These are phyloP conservation scores for Amphipyra tragopoginis DNA, from an alignment of 2,888 invertebrate genomes.

Conservation along the genomic window DNA sequence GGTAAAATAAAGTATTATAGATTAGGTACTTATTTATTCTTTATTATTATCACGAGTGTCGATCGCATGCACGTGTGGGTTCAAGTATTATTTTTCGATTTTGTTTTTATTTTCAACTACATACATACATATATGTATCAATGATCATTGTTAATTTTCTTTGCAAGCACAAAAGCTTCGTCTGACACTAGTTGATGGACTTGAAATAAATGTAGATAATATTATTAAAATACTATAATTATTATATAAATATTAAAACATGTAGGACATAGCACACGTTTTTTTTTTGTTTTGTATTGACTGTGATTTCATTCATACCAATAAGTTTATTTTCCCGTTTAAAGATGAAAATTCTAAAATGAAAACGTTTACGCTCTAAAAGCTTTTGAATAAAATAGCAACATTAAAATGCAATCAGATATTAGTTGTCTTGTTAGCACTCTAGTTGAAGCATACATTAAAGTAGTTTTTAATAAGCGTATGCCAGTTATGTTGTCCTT, in stretches of 20 bases:
- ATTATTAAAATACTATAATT: constrained; percentile 31
- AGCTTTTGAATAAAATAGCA: constrained; percentile 21
- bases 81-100: constrained; percentile 74
- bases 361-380: neutral
- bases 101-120: constrained; percentile 61
- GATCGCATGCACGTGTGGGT: constrained; percentile 89
- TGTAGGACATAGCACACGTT: constrained; percentile 50
- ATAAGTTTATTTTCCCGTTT: constrained; percentile 1
- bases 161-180: constrained; percentile 76
- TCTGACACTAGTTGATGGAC: constrained; percentile 64
- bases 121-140: constrained; percentile 51
- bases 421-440: neutral
- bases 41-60: constrained; percentile 87
- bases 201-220: constrained; percentile 35
- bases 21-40: constrained; percentile 91
- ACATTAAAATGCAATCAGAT: constrained; percentile 9
- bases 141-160: constrained; percentile 65
- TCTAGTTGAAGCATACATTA: constrained; percentile 14
- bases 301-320: constrained; percentile 16
- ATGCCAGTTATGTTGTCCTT: constrained; percentile 25
- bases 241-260: constrained; percentile 29
- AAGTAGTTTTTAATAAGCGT: neutral
- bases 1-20: constrained; percentile 94
- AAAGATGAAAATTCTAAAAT: constrained; percentile 4
- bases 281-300: constrained; percentile 39